Base-by-base conservation (phyloP, 2,113 vertebrate genomes). In the Myotis lucifugus region DNA sequence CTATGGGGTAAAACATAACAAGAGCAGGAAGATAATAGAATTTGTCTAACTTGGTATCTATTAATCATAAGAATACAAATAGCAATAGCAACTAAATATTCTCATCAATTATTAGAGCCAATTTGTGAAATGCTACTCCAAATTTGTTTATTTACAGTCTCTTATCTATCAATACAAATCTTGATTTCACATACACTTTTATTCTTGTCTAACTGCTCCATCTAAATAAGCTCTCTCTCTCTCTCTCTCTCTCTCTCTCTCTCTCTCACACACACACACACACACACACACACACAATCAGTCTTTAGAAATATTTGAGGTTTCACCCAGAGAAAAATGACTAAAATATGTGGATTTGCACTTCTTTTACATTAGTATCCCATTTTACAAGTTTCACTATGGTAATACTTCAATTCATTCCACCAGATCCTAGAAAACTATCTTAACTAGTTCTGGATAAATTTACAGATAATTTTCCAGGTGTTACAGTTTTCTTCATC, bases 121-220 rank as follows among this genome's bases (percentile, higher is more conserved):
- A 74, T 77, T 48, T 66, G 8, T 91, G 21, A 84, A 92, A 94
- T 76, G 1, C 2, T 66, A 25, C 46, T 59, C 40, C n/a, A 82
- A 29, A 59, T 32, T 69, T 56, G 13, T 95, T 10, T 4, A 66
- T 87, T 72, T 93, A 13, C 14, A 72, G 2, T 92, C 27, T 94
- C 52, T 54, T 91, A 32, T 79, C 52, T 79, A 59, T 76, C 70
- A 61, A 0, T 85, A 15, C 42, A 93, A 95, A 76, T 72, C 15
- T 77, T 93, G 18, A n/a, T 74, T 91, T 88, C 14, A 21, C n/a
- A 88, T 32, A n/a, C 48, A 77, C 18, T 88, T 93, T 86, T 77
- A 83, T 50, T 93, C n/a, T 84, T 78, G 17, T 85, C 42, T 10
- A 74, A 15, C 4, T 84, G 19, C 4, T 54, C 3, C 10, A 42